A percentile compares a stretch with the other conserved stretches of the same genome.
Evolutionary conservation across 2,888 invertebrate species (phyloP).

Genomic region (Noctua pronuba): DNA sequence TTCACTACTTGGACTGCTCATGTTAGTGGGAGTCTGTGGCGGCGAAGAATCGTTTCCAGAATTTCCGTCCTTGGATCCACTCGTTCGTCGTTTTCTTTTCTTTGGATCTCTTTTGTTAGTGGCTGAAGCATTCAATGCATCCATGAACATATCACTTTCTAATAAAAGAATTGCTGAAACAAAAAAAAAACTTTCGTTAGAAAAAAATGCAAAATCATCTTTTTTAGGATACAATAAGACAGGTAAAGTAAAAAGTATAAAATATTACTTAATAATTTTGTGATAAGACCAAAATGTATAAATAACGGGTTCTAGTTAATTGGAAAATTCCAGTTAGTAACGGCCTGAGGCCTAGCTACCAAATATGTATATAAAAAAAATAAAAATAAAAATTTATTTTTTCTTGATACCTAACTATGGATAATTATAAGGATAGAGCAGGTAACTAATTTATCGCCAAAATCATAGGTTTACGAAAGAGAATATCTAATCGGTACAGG

Average conservation of each 20-base stretch:
- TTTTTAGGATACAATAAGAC: not conserved
- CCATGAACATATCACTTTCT: constrained; percentile 98
- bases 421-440: not conserved
- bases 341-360: not conserved
- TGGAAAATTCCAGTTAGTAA: not conserved
- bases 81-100: constrained; percentile 94
- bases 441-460: not conserved
- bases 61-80: constrained; percentile 92
- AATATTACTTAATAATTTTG: not conserved
- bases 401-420: not conserved
- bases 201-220: not conserved
- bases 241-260: not conserved
- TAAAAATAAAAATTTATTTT: too few relatives aligned
- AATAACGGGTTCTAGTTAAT: constrained; percentile 52
- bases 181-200: constrained; percentile 69
- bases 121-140: constrained; percentile 95
- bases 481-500: not conserved
- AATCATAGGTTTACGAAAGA: not conserved
- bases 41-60: constrained; percentile 87
- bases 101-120: constrained; percentile 94
- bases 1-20: constrained; percentile 85
- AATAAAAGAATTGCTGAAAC: constrained; percentile 93
- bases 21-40: constrained; percentile 89
- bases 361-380: not conserved
- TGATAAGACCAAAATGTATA: constrained; percentile 63